Percentiles rank a stretch among this genome's conserved stretches.
Conservation (phyloP, 2,888 invertebrate genomes). For the Hydriomena furcata region DNA sequence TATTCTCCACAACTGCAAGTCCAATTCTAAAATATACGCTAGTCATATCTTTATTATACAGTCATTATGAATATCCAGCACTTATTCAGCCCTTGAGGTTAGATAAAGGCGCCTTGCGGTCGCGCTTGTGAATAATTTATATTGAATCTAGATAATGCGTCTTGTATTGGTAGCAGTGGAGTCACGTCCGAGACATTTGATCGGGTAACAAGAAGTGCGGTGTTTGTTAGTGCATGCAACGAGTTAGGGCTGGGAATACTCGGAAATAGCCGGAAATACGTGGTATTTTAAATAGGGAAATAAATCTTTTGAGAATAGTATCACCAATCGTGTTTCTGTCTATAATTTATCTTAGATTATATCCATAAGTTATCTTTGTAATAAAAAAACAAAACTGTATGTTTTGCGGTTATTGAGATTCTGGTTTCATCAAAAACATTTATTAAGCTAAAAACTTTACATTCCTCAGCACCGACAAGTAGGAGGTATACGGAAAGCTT, state of each 20-base stretch:
- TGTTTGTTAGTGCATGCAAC: constrained; percentile 63
- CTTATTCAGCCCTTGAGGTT: constrained; percentile 57
- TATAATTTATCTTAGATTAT: no score
- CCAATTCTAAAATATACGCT: constrained; percentile 3
- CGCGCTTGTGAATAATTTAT: constrained; percentile 69
- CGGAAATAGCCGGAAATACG: background rate
- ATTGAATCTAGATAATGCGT: constrained; percentile 71
- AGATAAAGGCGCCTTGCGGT: constrained; percentile 57
- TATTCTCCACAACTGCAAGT: background rate
- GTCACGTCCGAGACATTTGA: constrained; percentile 80
- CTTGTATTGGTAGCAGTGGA: constrained; percentile 63
- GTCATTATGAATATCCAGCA: constrained; percentile 38
- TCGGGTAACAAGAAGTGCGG: constrained; percentile 72
- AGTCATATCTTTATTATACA: constrained; percentile 34
- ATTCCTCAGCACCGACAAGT: no score
- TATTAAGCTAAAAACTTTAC: no score
- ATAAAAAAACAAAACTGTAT: no score
- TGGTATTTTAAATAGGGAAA: no score
- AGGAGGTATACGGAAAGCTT: no score
- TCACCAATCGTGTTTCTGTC: no score
- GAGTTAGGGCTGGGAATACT: constrained; percentile 26
- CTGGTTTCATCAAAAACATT: no score
- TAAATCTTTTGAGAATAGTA: no score
- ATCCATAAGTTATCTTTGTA: no score
- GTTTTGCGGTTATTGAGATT: no score